phyloP scores from a whole-genome alignment of 2,888 invertebrate species.

The Aspidiotus destructor region DNA sequence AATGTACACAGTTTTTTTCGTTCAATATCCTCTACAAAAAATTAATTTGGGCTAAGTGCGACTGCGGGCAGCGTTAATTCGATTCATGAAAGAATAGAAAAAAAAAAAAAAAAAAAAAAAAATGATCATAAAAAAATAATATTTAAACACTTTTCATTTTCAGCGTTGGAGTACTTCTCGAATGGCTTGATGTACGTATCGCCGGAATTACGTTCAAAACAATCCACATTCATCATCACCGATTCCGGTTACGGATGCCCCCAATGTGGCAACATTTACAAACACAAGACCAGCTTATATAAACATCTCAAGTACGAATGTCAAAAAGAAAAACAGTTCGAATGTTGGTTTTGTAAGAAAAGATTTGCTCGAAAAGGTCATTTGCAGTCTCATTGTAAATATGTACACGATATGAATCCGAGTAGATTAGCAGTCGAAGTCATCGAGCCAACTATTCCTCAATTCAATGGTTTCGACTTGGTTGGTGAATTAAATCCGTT shows the following conservation, averaged over 20 bases:
- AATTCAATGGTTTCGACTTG: no score
- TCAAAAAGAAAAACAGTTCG: constrained; percentile 45
- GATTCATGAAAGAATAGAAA: no score
- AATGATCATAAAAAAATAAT: no score
- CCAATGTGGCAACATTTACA: constrained; percentile 46
- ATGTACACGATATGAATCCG: constrained; percentile 28
- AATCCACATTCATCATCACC: constrained; percentile 25
- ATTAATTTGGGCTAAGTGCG: no score
- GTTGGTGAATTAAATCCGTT: no score
- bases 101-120: no score
- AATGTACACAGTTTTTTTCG: no score
- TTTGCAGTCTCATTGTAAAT: constrained; percentile 37
- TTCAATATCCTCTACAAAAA: no score
- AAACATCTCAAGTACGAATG: constrained; percentile 41
- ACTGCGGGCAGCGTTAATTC: no score
- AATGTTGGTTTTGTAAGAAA: constrained; percentile 43
- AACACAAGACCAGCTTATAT: constrained; percentile 44
- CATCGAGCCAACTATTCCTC: not conserved
- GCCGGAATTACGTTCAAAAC: constrained; percentile 19
- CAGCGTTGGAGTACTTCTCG: not conserved
- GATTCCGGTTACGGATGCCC: constrained; percentile 35
- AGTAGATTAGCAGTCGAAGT: constrained; percentile 14
- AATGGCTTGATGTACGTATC: constrained; percentile 14
- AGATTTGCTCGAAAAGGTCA: constrained; percentile 44
- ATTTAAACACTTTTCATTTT: not conserved